These are phyloP conservation scores for Tringa solitaria DNA, from an alignment of 2,113 vertebrate genomes.

Conservation along the genomic window DNA sequence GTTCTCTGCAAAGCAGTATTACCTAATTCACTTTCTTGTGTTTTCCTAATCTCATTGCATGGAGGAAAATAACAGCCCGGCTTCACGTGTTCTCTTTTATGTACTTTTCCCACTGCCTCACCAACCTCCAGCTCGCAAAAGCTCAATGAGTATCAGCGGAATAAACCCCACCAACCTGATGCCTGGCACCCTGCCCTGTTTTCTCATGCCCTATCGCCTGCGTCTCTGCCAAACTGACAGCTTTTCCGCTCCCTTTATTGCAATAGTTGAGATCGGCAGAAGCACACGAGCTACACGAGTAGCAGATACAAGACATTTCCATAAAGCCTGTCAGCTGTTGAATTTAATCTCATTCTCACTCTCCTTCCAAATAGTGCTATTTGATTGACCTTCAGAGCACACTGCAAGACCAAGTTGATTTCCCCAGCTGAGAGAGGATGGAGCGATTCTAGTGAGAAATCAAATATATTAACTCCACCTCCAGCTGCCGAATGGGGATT, in stretches of 20 bases:
- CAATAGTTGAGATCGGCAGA: conserved; percentile 1
- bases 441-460: conserved; percentile 13
- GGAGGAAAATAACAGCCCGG: background rate
- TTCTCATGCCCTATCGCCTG: conserved; percentile 11
- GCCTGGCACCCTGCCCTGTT: background rate
- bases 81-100: background rate
- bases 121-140: background rate
- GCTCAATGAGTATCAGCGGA: background rate
- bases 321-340: conserved; percentile 35
- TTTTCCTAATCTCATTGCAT: background rate
- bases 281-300: background rate
- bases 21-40: background rate
- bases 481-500: background rate
- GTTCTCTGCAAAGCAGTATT: background rate
- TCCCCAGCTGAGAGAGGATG: background rate
- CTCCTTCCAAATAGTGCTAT: background rate
- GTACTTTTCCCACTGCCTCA: background rate
- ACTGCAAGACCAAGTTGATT: background rate
- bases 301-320: conserved; percentile 30
- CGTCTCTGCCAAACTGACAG: conserved; percentile 9
- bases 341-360: conserved; percentile 9
- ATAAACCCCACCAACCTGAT: background rate
- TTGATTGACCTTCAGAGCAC: conserved; percentile 19
- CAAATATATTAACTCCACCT: conserved; percentile 14
- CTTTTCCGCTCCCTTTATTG: conserved; percentile 33